Base-by-base conservation (phyloP, 2,797 vertebrate species). In the Myioborus miniatus region DNA sequence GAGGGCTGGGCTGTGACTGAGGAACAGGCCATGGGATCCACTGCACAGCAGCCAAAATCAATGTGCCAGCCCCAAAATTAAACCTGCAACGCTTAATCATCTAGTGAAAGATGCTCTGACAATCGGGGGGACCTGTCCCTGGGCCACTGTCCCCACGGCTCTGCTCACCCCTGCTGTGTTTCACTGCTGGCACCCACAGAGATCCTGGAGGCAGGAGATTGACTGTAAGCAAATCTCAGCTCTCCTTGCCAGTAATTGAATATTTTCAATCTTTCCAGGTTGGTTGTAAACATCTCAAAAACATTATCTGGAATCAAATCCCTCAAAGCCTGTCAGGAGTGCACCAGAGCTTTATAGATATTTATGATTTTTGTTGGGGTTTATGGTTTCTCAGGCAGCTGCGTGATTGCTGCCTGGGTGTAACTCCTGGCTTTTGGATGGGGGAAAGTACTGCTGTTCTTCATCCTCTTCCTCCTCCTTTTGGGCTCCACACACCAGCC, bases 391-490 rank as follows among this genome's bases (percentile, higher is more conserved):
- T 91, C 53, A 78, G 60, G 58, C 49, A 83, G 72, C 41, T 37
- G 5, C 0, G 0, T 58, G 50, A 56, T 43, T 67, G 44, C 67
- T 88, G 65, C 39, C 74, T 69, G 53, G 23, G 29, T 2, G 1
- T 43, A 64, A 39, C 43, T 86, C 20, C 76, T 27, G 32, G 8
- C 21, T n/a, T 68, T 59, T 24, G 29, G 46, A 30, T 12, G 12
- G 0, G 0, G 27, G 23, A 56, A 58, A 71, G 37, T 1, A 0
- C 36, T 87, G 46, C n/a, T 0, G 0, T 26, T 7, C 13, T 81
- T 43, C 65, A 78, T 43, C 41, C 32, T 47, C 65, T 43, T 43
- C 39, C 50, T 71, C 44, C 56, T 78, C 34, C 43, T 34, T 26
- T 37, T 37, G 88, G 30, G 18, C 24, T 52, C 27, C 52, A 21